These are phyloP conservation scores for Plodia interpunctella DNA, from an alignment of 1,140 invertebrate species.

Conservation along the genomic window DNA sequence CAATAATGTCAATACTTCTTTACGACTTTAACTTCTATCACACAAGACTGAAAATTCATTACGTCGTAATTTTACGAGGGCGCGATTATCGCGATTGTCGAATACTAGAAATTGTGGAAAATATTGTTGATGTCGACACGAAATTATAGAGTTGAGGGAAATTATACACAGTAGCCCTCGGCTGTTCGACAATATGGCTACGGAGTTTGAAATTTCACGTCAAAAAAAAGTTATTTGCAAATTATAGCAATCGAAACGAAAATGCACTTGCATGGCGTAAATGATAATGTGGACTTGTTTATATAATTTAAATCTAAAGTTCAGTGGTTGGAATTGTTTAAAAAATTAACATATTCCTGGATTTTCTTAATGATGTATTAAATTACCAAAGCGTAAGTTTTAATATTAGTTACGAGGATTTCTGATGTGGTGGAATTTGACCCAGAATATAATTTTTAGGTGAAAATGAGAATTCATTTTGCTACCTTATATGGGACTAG, in stretches of 20 bases:
- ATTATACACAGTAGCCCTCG: background rate
- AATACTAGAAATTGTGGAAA: slow-evolving; percentile 4
- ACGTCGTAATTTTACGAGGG: background rate
- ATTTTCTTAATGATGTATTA: too few relatives aligned
- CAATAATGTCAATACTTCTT: background rate
- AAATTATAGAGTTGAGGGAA: background rate
- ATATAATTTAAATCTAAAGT: too few relatives aligned
- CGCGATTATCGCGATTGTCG: slow-evolving; percentile 1
- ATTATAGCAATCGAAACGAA: background rate
- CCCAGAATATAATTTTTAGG: too few relatives aligned
- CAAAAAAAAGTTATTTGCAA: background rate
- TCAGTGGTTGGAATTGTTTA: too few relatives aligned
- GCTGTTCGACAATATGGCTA: background rate
- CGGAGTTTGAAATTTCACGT: background rate
- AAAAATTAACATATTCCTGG: too few relatives aligned
- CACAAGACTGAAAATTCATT: background rate
- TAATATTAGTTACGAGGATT: too few relatives aligned
- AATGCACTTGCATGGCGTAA: background rate
- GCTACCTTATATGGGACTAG: too few relatives aligned
- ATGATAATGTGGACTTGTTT: too few relatives aligned
- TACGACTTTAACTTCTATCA: slow-evolving; percentile 1
- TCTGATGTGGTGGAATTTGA: too few relatives aligned
- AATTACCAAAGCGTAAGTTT: too few relatives aligned
- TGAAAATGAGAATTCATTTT: too few relatives aligned
- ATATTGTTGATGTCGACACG: background rate